These are phyloP conservation scores for Hylyphantes graminicola DNA, from an alignment of 1,140 invertebrate species.

Conservation along the genomic window DNA sequence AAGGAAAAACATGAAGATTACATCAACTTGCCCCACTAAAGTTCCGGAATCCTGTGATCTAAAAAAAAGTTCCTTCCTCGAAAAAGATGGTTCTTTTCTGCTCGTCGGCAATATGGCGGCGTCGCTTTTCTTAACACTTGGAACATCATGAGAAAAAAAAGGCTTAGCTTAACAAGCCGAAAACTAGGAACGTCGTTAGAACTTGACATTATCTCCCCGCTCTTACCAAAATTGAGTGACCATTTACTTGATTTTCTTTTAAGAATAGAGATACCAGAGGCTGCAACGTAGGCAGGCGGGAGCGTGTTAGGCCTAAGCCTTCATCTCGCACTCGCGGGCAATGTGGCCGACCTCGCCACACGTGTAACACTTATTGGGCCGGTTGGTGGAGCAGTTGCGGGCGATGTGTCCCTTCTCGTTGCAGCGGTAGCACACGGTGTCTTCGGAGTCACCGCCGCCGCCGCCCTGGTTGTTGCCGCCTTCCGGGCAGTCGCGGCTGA, in stretches of 20 bases:
- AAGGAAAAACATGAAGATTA: constrained; percentile 21
- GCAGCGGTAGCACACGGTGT: constrained; percentile 73
- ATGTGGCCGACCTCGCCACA: constrained; percentile 63
- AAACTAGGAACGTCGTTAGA: constrained; percentile 25
- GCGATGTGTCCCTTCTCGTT: constrained; percentile 93
- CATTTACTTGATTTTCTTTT: constrained; percentile 19
- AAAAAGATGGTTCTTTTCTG: constrained; percentile 17
- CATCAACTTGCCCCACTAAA: constrained; percentile 5
- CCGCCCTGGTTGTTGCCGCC: constrained; percentile 50
- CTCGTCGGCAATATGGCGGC: constrained; percentile 1
- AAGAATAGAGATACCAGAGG: constrained; percentile 39
- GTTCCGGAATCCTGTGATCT: constrained; percentile 23
- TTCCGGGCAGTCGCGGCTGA: constrained; percentile 62
- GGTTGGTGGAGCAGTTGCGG: constrained; percentile 76
- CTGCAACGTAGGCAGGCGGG: constrained; percentile 60
- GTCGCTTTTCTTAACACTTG: constrained; percentile 9
- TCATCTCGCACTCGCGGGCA: constrained; percentile 62
- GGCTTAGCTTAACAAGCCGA: constrained; percentile 37
- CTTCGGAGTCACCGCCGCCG: constrained; percentile 42
- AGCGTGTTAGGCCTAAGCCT: constrained; percentile 53
- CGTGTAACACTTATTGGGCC: constrained; percentile 58
- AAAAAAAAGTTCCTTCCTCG: constrained; percentile 1
- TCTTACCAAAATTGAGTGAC: constrained; percentile 28
- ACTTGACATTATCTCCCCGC: constrained; percentile 23
- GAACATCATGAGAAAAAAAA: constrained; percentile 7